Conservation (phyloP, 2,797 vertebrate species). For the Sebastes trivittatus region DNA sequence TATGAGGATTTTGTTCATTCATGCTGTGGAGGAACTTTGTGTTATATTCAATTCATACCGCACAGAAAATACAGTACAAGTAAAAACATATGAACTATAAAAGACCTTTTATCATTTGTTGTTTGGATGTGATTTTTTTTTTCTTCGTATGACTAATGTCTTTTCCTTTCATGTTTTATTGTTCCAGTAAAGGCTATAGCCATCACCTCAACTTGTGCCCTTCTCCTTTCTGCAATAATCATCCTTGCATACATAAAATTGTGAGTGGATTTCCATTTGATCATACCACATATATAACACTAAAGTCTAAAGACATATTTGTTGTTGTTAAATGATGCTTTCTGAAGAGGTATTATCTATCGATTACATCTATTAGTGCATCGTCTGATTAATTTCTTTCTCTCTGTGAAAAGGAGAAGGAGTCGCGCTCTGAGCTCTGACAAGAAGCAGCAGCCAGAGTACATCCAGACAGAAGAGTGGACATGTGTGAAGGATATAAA, state of each 20-base stretch:
- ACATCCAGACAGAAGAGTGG: conserved; percentile 65
- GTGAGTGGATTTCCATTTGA: conserved; percentile 61
- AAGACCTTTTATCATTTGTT: background rate
- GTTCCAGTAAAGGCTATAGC: conserved; percentile 64
- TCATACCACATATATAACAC: background rate
- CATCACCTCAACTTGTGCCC: conserved; percentile 61
- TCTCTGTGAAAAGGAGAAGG: conserved; percentile 48
- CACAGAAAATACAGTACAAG: background rate
- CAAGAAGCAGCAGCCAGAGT: conserved; percentile 53
- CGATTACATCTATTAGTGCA: background rate
- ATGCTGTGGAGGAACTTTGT: background rate
- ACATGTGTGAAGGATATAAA: conserved; percentile 29
- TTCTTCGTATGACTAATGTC: background rate
- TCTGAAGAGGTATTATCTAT: background rate
- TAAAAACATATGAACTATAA: background rate
- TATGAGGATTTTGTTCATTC: conserved; percentile 21
- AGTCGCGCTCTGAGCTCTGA: conserved; percentile 23
- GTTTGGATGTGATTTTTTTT: background rate
- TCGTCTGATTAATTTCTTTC: background rate
- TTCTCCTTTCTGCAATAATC: conserved; percentile 60
- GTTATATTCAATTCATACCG: background rate
- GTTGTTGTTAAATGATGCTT: background rate
- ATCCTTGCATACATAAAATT: conserved; percentile 65
- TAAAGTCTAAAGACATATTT: background rate
- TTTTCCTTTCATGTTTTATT: conserved; percentile 1